A percentile compares a stretch with the other conserved stretches of the same genome.
Evolutionary conservation across 92 coral and sea anemone species (phyloP).

Genomic region (Parazoanthus atlanticus): DNA sequence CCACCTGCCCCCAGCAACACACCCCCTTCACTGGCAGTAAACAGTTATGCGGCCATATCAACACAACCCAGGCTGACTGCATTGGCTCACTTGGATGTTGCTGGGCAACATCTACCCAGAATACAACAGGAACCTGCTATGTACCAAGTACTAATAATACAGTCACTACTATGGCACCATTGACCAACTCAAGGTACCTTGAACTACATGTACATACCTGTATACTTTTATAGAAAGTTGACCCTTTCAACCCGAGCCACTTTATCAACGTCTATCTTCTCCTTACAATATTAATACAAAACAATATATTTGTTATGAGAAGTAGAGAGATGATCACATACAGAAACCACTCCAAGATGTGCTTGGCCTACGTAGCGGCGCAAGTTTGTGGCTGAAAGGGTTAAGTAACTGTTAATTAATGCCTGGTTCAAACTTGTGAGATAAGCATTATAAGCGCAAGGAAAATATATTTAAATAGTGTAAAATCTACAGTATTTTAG

Average conservation of each 20-base stretch:
- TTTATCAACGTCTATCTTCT: not conserved
- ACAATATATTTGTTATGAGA: too few species aligned
- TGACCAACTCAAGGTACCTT: not conserved
- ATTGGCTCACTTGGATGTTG: not conserved
- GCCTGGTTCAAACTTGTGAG: not conserved
- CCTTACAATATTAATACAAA: not conserved
- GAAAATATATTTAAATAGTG: too few species aligned
- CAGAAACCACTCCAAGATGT: too few species aligned
- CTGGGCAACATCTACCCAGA: conserved; percentile 12
- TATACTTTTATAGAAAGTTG: too few species aligned
- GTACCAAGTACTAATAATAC: not conserved
- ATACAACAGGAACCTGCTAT: conserved; percentile 13
- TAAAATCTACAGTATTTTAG: too few species aligned
- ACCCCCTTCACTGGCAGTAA: not conserved
- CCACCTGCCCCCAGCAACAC: not conserved
- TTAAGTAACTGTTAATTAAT: not conserved
- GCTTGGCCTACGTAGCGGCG: too few species aligned
- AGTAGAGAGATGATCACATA: too few species aligned
- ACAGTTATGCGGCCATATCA: conserved; percentile 5
- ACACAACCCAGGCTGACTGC: conserved; percentile 29
- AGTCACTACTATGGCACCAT: not conserved
- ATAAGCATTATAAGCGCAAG: too few species aligned
- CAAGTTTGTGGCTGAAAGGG: too few species aligned
- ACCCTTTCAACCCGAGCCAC: not conserved
- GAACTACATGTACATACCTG: not conserved